A percentile compares a stretch with the other conserved stretches of the same genome.
Conservation (phyloP, 2,888 invertebrate genomes). For the Drosophila percnosoma region DNA sequence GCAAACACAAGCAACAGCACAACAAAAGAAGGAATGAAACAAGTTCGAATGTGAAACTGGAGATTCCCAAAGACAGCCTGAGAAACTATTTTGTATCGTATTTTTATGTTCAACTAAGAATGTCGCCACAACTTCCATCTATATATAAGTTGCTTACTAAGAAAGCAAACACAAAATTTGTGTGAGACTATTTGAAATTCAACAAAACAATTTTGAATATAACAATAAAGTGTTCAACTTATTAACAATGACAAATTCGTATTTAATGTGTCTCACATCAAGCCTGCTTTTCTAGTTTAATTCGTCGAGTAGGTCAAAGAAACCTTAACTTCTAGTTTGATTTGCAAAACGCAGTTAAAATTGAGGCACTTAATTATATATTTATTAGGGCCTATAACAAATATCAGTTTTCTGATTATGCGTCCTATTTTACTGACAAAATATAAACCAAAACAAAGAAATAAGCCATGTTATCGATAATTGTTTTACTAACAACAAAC, state of each 20-base stretch:
- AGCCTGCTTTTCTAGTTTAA: not conserved
- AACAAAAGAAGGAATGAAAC: conserved; percentile 25
- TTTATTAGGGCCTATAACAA: conserved; percentile 5
- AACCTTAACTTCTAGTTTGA: not conserved
- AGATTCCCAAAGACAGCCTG: conserved; percentile 29
- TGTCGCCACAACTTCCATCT: not conserved
- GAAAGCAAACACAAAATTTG: not conserved
- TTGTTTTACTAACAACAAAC: conserved; percentile 39
- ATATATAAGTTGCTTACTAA: not conserved
- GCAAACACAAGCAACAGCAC: conserved; percentile 22
- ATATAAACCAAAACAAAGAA: not conserved
- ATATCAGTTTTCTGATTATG: not conserved
- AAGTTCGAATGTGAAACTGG: conserved; percentile 11
- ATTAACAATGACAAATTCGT: no score
- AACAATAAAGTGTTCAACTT: not conserved
- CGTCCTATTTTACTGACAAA: not conserved
- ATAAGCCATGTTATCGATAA: conserved; percentile 18
- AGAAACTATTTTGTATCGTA: conserved; percentile 10
- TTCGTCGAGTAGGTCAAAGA: not conserved
- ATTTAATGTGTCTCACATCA: not conserved
- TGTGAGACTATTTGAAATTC: not conserved
- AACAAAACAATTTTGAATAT: not conserved
- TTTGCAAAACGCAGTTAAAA: not conserved
- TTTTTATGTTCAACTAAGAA: not conserved
- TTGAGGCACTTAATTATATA: not conserved